Evolutionary conservation across 2,888 invertebrate species (phyloP).

Genomic region (Poecilus cupreus): DNA sequence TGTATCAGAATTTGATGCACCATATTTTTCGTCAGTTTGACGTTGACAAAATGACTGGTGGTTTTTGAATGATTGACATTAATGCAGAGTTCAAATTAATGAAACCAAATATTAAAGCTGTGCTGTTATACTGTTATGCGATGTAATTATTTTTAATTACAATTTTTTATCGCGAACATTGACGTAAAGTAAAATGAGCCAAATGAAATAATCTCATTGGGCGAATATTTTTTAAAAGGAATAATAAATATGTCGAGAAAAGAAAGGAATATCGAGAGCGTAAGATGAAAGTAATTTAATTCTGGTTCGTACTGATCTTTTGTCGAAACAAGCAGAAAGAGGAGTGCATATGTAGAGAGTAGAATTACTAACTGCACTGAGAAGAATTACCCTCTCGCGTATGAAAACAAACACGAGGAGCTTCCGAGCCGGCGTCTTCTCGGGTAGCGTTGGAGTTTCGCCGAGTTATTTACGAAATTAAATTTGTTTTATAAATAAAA

Average conservation of each 20-base stretch:
- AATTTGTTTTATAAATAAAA: slow-evolving; percentile 54
- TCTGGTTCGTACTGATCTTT: slow-evolving; percentile 2
- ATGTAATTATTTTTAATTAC: too few species aligned
- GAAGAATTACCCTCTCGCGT: slow-evolving; percentile 17
- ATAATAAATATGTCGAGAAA: not conserved
- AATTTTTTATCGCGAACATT: not conserved
- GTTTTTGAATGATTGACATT: not conserved
- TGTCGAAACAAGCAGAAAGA: not conserved
- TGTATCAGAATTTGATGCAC: too few species aligned
- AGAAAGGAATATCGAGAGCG: not conserved
- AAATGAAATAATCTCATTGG: not conserved
- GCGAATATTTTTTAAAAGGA: not conserved
- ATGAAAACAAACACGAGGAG: slow-evolving; percentile 17
- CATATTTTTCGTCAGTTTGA: too few species aligned
- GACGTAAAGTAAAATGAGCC: not conserved
- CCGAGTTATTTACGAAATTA: slow-evolving; percentile 45
- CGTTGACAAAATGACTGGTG: not conserved
- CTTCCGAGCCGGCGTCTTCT: not conserved
- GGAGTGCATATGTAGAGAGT: not conserved
- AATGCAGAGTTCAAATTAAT: not conserved
- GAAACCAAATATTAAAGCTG: not conserved
- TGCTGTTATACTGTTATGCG: not conserved
- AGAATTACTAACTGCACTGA: slow-evolving; percentile 17
- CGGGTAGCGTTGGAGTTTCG: not conserved
- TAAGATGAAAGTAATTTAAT: slow-evolving; percentile 8